These are phyloP conservation scores for Synaphobranchus kaupii DNA, from an alignment of 2,797 vertebrate species.

Conservation along the genomic window DNA sequence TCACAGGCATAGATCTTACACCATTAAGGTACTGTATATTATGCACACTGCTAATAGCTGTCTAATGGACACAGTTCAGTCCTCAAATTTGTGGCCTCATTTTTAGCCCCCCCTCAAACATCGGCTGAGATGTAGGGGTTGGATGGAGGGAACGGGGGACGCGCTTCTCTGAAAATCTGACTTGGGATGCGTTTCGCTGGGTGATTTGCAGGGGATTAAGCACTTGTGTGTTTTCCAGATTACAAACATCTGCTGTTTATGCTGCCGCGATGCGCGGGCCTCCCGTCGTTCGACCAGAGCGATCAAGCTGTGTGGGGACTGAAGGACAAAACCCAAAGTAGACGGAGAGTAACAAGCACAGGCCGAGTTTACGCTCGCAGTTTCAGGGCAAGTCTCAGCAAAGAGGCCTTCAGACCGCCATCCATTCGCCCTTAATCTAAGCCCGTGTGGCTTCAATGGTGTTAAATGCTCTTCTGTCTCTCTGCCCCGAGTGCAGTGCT, in stretches of 20 bases:
- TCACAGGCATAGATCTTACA: background rate
- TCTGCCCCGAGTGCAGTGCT: background rate
- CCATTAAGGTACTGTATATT: background rate
- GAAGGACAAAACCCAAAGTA: background rate
- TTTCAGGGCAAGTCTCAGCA: background rate
- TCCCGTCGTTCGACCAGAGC: background rate
- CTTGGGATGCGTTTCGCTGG: constrained; percentile 25
- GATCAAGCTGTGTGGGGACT: background rate
- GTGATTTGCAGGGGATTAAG: constrained; percentile 46
- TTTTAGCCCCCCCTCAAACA: background rate
- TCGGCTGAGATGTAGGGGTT: background rate
- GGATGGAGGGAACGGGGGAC: background rate
- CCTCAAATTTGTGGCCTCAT: background rate
- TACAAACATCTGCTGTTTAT: constrained; percentile 59
- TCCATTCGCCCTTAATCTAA: background rate
- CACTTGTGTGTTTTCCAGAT: constrained; percentile 47
- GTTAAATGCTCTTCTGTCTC: background rate
- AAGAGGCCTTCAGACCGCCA: background rate
- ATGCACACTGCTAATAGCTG: background rate
- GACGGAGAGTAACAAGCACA: too few relatives aligned
- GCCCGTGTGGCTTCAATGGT: background rate
- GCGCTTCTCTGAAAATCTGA: constrained; percentile 21
- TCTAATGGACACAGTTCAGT: background rate
- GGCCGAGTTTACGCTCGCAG: background rate
- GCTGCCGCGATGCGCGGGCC: constrained; percentile 34